These are phyloP conservation scores for Chanos chanos DNA, from an alignment of 2,797 vertebrate species.

Conservation along the genomic window DNA sequence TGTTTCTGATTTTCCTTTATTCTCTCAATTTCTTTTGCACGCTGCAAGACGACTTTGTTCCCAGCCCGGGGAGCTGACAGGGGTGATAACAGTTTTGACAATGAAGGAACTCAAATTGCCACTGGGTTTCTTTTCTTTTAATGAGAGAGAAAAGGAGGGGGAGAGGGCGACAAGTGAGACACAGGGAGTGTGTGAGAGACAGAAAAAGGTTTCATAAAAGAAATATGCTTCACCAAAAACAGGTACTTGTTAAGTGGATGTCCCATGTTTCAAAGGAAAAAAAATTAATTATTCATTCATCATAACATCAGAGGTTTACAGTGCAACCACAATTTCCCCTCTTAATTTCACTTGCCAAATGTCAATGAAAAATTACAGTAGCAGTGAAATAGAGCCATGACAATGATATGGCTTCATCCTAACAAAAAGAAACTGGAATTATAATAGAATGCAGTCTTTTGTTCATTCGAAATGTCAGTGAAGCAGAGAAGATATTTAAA, in stretches of 20 bases:
- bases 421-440: slow-evolving; percentile 1
- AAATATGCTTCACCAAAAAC: slow-evolving; percentile 31
- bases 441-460: not conserved
- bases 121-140: slow-evolving; percentile 50
- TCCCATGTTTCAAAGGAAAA: slow-evolving; percentile 16
- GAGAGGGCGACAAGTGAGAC: slow-evolving; percentile 18
- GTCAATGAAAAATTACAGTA: too few species aligned
- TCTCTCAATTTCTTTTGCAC: slow-evolving; percentile 70
- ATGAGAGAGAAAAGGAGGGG: slow-evolving; percentile 55
- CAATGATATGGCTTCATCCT: slow-evolving; percentile 9
- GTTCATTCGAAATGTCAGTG: not conserved
- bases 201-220: slow-evolving; percentile 47
- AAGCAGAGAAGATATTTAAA: slow-evolving; percentile 13
- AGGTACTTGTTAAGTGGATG: slow-evolving; percentile 13
- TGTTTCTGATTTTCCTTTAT: slow-evolving; percentile 56
- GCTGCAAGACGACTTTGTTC: slow-evolving; percentile 75
- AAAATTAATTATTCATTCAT: slow-evolving; percentile 1
- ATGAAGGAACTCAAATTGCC: slow-evolving; percentile 54
- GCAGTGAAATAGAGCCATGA: not conserved
- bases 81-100: slow-evolving; percentile 76
- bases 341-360: not conserved
- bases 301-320: slow-evolving; percentile 21
- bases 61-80: slow-evolving; percentile 71
- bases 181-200: slow-evolving; percentile 40
- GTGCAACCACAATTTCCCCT: slow-evolving; percentile 1